Evolutionary conservation across 2,113 vertebrate species (phyloP).

Genomic region (Gambusia affinis): DNA sequence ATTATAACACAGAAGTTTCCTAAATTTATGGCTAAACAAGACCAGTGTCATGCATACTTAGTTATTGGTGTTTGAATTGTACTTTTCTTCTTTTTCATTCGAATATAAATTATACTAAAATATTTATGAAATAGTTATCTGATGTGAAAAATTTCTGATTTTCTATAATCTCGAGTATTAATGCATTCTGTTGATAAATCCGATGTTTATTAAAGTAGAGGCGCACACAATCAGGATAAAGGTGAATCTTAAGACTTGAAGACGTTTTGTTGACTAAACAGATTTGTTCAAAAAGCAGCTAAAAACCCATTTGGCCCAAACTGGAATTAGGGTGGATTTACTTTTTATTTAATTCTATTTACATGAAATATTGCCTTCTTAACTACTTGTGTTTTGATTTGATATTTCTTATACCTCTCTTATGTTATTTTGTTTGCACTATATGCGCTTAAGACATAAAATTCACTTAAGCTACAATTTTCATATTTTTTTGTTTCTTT

Average conservation of each 20-base stretch:
- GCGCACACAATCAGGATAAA: too few species aligned
- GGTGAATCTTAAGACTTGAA: too few species aligned
- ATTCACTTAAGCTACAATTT: neutral
- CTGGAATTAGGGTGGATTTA: neutral
- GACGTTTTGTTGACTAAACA: neutral
- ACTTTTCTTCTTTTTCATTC: neutral
- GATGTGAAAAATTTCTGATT: neutral
- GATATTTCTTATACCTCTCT: too few species aligned
- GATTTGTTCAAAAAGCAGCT: neutral
- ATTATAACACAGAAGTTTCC: constrained; percentile 21
- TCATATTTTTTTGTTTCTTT: neutral
- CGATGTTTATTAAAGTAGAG: too few species aligned
- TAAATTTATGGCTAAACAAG: neutral
- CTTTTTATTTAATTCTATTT: neutral
- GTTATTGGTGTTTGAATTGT: neutral
- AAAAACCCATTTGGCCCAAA: neutral
- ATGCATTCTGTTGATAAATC: too few species aligned
- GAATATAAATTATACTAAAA: neutral
- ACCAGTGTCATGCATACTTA: too few species aligned
- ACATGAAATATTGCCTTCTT: neutral
- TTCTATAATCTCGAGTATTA: neutral
- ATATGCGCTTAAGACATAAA: neutral
- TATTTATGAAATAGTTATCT: neutral
- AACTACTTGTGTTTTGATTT: too few species aligned
- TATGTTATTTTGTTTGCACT: neutral